Evolutionary conservation across 2,888 invertebrate species (phyloP), one percentile per base, ranked within the genome.

Genomic region (Mamestra brassicae): DNA sequence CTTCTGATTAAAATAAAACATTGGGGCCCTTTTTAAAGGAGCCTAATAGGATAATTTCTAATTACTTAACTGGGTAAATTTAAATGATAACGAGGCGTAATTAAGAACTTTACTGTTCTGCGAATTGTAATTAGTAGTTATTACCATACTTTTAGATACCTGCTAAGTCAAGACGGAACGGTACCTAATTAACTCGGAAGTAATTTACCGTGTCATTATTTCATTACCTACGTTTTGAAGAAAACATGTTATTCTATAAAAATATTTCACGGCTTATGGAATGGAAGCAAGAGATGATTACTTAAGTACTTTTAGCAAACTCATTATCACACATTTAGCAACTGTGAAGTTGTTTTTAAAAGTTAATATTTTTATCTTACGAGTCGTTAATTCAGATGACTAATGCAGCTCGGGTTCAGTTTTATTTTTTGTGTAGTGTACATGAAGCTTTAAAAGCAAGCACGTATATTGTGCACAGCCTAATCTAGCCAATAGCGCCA

Each of bases 161-260:
- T 38, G 38, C 38, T 38, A 5, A 38, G 38, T 38, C 38, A 38
- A 38, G 3, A 38, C 38, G 38, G 42, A 11, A 26, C 17, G 13
- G 13, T 7, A 38, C 11, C 17, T 60, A 45, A 38, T 38, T 47
- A 47, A 26, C 36, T 38, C 38, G 13, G 71, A 45, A 74, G 7
- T 38, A 61, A 54, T 74, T 54, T 52, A 64, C 26, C 11, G 7
- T 38, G 50, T 26, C 42, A 15, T 62, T 38, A 17, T 42, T 5
- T 47, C 47, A 47, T 1, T 47, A 4, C 13, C 4, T 38, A 11
- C 1, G 47, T 4, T 13, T 47, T 47, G 6, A 17, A n/a, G 11
- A 47, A 64, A 78, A 78, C 78, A 72, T 67, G 26, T 55, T 74
- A 15, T 63, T 63, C n/a, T n/a, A 8, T 11, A 6, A 13, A n/a